Evolutionary conservation across 92 coral and sea anemone genomes (phyloP).

Genomic region (Hydrozoanthus gracilis): DNA sequence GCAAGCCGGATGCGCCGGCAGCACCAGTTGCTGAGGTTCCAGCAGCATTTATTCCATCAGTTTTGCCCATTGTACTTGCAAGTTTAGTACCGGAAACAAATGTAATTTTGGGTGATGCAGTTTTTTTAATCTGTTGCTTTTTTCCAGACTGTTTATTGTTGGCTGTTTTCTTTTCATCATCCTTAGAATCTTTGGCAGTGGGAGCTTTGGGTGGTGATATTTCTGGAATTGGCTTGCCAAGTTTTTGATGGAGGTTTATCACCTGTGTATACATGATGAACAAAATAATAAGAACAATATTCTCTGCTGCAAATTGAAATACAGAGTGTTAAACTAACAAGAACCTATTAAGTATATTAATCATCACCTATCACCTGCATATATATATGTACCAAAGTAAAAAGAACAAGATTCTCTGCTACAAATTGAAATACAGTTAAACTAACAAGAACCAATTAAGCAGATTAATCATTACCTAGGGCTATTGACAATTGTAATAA

Average conservation of each 20-base stretch:
- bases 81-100: slow-evolving; percentile 93
- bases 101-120: slow-evolving; percentile 93
- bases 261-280: slow-evolving; percentile 55
- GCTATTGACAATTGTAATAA: no score
- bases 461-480: no score
- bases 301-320: no score
- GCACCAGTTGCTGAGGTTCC: slow-evolving; percentile 28
- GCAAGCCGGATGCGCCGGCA: not conserved
- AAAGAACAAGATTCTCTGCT: no score
- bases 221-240: slow-evolving; percentile 98
- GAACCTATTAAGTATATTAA: no score
- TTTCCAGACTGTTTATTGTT: slow-evolving; percentile 65
- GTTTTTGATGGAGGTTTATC: slow-evolving; percentile 90
- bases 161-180: slow-evolving; percentile 70
- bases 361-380: no score
- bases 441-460: no score
- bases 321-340: no score
- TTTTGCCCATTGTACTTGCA: slow-evolving; percentile 74
- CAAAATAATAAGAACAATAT: no score
- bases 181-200: slow-evolving; percentile 75
- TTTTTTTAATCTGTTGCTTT: slow-evolving; percentile 63
- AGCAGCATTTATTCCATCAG: slow-evolving; percentile 46
- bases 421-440: no score
- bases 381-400: no score
- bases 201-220: slow-evolving; percentile 85